Evolutionary conservation across 2,797 vertebrate species (phyloP), one percentile per base, ranked within the genome.

Genomic region (Phalloptychus januarius): DNA sequence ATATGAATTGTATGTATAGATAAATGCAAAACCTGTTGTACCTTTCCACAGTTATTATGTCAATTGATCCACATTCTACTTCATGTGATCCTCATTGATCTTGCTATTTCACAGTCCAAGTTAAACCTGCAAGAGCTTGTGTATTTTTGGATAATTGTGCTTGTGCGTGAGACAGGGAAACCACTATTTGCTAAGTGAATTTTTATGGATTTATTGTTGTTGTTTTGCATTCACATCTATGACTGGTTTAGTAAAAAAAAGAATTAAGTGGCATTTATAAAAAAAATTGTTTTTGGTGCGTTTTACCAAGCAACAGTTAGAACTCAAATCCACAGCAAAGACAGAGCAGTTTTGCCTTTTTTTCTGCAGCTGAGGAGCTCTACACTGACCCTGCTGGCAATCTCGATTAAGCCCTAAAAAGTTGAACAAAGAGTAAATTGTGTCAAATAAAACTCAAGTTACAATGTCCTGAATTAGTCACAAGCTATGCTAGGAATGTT

Each of bases 21-120:
- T 76, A 76, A 31, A 83, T 11, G 75, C 67, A 78, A 11, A 63
- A 4, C n/a, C 69, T 46, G 42, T 40, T 10, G 45, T 61, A 79
- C 75, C 69, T 80, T 87, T 85, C 77, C 85, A 85, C 78, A 76
- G 82, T 88, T 86, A 85, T 81, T 83, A 86, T 77, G 77, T 80
- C 89, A 87, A 92, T 88, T 79, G 61, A 87, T 90, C 81, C 80
- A 79, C 80, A 90, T 89, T 72, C 86, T 84, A 82, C 89, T 90
- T 91, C 88, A 90, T 88, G 82, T 89, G 87, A 91, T 90, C 85
- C 86, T 46, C 46, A 58, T 88, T 91, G 72, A 91, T 90, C n/a
- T n/a, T n/a, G n/a, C n/a, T n/a, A n/a, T n/a, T n/a, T n/a, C 81
- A 76, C 86, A 85, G 85, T 77, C 75, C 86, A 80, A 84, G 72